Evolutionary conservation across 2,113 vertebrate species (phyloP), one percentile per base, ranked within the genome.

Genomic region (Nerophis lumbriciformis): DNA sequence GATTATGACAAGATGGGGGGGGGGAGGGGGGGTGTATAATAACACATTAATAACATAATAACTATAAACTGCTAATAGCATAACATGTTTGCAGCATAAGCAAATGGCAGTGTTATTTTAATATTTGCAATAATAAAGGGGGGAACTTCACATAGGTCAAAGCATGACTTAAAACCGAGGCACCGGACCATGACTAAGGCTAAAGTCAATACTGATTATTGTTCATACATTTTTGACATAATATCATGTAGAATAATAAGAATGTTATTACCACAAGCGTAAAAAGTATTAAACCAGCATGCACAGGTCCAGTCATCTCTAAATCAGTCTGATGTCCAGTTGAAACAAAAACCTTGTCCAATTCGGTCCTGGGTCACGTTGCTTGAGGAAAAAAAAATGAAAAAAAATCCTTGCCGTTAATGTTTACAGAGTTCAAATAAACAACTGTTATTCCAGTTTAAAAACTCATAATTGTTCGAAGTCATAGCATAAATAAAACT

Each of bases 241-340:
- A 28, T 28, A 28, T 28, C 12, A 48, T 54, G 4, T 11, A 35
- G 50, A 42, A 48, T 8, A 68, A 55, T 28, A 6, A 63, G 44
- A 53, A 71, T 0, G 10, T 53, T 45, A 21, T 86, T 86, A 90
- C 88, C 86, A 75, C 48, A 39, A 82, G 52, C 0, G 61, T 69
- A 63, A 79, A 59, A 57, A 89, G 58, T 38, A 83, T 12, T 6
- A 87, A 51, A 76, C 77, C 80, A 58, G 63, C 62, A 14, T 76
- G 59, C 61, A 81, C 65, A 15, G 50, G 48, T 62, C 67, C 69
- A 42, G 60, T 74, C 85, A 87, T 89, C 69, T 80, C 81, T 59
- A 50, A 36, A 58, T 39, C 63, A 59, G 54, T 58, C 57, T 58
- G 38, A 13, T 59, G 28, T 61, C 65, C 61, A 63, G 16, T 49